Evolutionary conservation across 2,797 vertebrate genomes (phyloP).

Genomic region (Cebuella pygmaea): DNA sequence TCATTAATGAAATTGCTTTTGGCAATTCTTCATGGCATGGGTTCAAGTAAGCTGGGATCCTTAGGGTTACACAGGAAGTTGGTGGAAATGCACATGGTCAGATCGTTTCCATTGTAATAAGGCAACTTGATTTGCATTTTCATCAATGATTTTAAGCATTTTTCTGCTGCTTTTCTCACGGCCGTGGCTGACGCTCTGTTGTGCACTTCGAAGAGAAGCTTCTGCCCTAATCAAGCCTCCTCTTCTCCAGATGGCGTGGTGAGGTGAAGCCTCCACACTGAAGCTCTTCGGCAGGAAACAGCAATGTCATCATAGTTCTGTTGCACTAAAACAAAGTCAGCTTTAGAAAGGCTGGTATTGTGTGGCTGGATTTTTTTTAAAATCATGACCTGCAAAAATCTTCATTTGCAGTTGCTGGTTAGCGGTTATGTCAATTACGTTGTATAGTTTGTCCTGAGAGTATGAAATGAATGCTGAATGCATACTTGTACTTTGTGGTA

Average conservation of each 20-base stretch:
- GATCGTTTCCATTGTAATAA: background rate
- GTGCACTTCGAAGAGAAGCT: background rate
- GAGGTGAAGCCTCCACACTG: fast-evolving
- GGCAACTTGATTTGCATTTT: constrained; percentile 45
- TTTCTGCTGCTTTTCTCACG: background rate
- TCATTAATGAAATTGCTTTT: background rate
- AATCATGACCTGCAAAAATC: background rate
- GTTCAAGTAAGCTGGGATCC: background rate
- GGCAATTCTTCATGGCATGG: background rate
- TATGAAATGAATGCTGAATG: constrained; percentile 30
- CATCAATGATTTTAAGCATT: background rate
- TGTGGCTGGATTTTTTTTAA: background rate
- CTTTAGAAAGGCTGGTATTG: background rate
- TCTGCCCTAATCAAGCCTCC: background rate
- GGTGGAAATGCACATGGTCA: background rate
- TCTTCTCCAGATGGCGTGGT: background rate
- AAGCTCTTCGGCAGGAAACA: background rate
- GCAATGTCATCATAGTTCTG: background rate
- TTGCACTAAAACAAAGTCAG: background rate
- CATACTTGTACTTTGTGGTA: background rate
- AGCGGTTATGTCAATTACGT: constrained; percentile 1
- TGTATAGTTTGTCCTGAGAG: constrained; percentile 16
- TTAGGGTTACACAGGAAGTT: background rate
- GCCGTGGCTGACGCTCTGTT: background rate
- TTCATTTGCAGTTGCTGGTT: constrained; percentile 16